Percentiles rank a stretch among this genome's conserved stretches.
Conservation (phyloP, 2,888 invertebrate genomes). For the Tipula helvola region DNA sequence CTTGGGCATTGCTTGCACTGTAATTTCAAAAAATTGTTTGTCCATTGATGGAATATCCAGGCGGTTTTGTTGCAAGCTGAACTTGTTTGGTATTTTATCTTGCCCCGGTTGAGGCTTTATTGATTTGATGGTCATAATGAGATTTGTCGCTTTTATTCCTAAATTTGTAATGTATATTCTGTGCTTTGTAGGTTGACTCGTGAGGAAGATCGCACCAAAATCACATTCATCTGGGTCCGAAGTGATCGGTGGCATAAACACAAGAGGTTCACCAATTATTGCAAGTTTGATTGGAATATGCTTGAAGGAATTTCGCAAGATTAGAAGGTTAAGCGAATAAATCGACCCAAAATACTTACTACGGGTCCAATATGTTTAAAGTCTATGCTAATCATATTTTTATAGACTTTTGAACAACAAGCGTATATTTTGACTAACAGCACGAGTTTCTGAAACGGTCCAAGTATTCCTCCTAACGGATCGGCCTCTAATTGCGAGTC, state of each 20-base stretch:
- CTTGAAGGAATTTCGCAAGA: not conserved
- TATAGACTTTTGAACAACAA: not conserved
- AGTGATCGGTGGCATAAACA: not conserved
- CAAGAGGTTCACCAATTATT: not conserved
- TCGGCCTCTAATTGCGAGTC: not conserved
- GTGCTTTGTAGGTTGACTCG: not conserved
- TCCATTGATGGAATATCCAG: not conserved
- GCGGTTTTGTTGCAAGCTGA: not conserved
- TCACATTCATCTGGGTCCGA: not conserved
- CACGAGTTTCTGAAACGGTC: not conserved
- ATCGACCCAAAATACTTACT: not conserved
- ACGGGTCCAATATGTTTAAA: not conserved
- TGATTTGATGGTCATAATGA: not conserved
- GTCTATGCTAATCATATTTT: not conserved
- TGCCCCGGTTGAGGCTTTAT: not conserved
- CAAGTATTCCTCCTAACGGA: not conserved
- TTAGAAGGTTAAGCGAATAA: not conserved
- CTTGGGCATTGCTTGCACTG: not conserved
- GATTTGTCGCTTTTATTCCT: not conserved
- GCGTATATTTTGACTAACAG: not conserved
- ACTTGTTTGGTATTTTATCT: not conserved
- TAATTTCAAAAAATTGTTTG: not conserved
- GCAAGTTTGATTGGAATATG: not conserved
- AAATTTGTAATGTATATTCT: not conserved
- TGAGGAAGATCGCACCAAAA: not conserved